A percentile compares a stretch with the other conserved stretches of the same genome.
Evolutionary conservation across 2,797 vertebrate species (phyloP).

Genomic region (Micrastur ruficollis): DNA sequence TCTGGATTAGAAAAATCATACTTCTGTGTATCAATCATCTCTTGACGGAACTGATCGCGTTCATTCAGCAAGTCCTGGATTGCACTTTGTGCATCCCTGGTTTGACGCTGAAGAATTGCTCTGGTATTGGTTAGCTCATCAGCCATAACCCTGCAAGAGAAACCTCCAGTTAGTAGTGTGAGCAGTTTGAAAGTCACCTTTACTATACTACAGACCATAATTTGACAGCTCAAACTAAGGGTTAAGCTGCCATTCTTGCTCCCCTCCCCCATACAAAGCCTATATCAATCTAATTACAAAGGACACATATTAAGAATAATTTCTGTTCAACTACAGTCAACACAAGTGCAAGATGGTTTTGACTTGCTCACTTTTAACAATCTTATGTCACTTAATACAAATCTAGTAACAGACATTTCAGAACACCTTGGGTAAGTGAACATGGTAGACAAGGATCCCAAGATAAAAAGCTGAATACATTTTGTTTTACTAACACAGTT

Average conservation of each 20-base stretch:
- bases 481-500: not conserved
- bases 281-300: not conserved
- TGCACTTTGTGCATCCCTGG: constrained; percentile 90
- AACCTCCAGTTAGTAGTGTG: not conserved
- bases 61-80: constrained; percentile 92
- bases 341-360: not conserved
- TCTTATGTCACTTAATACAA: not conserved
- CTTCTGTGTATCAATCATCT: constrained; percentile 91
- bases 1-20: constrained; percentile 54
- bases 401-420: not conserved
- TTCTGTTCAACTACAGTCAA: not conserved
- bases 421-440: not conserved
- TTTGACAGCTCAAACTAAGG: not conserved
- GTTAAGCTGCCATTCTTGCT: not conserved
- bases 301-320: not conserved
- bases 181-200: not conserved
- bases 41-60: constrained; percentile 86
- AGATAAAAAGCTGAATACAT: not conserved
- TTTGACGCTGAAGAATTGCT: constrained; percentile 87
- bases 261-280: not conserved
- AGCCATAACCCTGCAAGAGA: constrained; percentile 89
- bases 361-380: not conserved
- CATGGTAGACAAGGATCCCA: not conserved
- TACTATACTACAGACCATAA: not conserved
- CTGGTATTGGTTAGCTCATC: constrained; percentile 91